Evolutionary conservation across 2,888 invertebrate species (phyloP).

Genomic region (Oxytorus armatus): DNA sequence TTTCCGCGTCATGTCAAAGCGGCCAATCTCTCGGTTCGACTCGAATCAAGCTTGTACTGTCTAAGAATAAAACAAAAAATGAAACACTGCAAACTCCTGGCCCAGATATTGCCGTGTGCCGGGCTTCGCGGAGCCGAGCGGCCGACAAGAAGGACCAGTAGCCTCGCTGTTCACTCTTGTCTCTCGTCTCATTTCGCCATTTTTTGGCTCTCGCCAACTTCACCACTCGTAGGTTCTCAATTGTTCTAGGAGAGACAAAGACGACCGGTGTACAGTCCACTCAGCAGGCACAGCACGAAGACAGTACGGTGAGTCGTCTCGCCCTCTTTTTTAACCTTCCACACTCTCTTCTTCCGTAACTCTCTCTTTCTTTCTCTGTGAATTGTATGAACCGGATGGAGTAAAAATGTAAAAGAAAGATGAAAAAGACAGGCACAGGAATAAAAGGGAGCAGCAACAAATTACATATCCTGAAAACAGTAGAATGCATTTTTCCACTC

Average conservation of each 20-base stretch:
- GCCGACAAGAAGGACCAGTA: no score
- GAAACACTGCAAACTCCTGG: conserved; percentile 35
- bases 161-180: conserved; percentile 5
- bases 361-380: neutral
- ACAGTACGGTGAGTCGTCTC: conserved; percentile 24
- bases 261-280: conserved; percentile 35
- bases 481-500: neutral
- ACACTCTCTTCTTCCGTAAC: neutral
- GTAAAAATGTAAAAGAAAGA: conserved; percentile 6
- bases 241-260: conserved; percentile 54
- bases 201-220: conserved; percentile 41
- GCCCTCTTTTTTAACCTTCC: neutral
- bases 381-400: conserved; percentile 24
- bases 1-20: conserved; percentile 36
- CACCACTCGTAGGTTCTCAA: conserved; percentile 47
- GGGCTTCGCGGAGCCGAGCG: neutral
- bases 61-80: neutral
- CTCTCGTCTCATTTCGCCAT: conserved; percentile 23
- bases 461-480: neutral
- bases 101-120: conserved; percentile 20
- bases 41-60: neutral
- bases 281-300: conserved; percentile 14
- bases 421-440: neutral
- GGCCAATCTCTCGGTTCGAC: neutral
- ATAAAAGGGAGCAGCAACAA: conserved; percentile 8